Evolutionary conservation across 2,113 vertebrate genomes (phyloP).

Genomic region (Cephalopholis sonnerati): DNA sequence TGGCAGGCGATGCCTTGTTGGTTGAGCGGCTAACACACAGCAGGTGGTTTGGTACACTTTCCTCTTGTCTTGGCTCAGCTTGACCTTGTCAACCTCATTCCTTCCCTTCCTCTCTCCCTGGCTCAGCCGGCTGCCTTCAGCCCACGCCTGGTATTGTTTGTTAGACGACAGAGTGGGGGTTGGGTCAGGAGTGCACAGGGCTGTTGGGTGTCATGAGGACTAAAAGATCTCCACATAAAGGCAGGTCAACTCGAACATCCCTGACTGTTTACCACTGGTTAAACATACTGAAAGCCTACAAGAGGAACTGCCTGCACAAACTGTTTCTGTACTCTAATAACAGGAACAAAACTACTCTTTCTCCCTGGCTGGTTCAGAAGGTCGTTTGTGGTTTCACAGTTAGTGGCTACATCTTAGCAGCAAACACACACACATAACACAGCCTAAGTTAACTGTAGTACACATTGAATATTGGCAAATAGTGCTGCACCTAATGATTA

Average conservation of each 20-base stretch:
- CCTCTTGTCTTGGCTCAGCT: constrained; percentile 69
- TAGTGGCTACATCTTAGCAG: constrained; percentile 7
- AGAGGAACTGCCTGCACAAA: constrained; percentile 5
- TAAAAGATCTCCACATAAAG: constrained; percentile 28
- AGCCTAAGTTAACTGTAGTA: not conserved
- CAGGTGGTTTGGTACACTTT: constrained; percentile 73
- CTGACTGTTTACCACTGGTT: constrained; percentile 46
- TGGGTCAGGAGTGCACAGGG: constrained; percentile 52
- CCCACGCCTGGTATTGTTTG: constrained; percentile 79
- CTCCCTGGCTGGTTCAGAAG: constrained; percentile 5
- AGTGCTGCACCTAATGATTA: not conserved
- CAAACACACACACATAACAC: not conserved
- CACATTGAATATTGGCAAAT: not conserved
- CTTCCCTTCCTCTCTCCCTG: constrained; percentile 58
- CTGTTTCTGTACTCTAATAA: not conserved
- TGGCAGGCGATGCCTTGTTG: constrained; percentile 50
- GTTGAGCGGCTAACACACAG: constrained; percentile 61
- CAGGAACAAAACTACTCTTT: constrained; percentile 14
- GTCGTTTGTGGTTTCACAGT: constrained; percentile 5
- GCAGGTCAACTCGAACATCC: constrained; percentile 56
- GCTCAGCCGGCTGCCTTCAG: constrained; percentile 68
- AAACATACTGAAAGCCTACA: constrained; percentile 21
- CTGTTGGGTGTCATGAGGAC: constrained; percentile 38
- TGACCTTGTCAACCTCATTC: constrained; percentile 76
- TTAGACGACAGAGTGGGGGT: constrained; percentile 70